phyloP scores from a whole-genome alignment of 2,797 vertebrate genomes.

The Lateolabrax maculatus region DNA sequence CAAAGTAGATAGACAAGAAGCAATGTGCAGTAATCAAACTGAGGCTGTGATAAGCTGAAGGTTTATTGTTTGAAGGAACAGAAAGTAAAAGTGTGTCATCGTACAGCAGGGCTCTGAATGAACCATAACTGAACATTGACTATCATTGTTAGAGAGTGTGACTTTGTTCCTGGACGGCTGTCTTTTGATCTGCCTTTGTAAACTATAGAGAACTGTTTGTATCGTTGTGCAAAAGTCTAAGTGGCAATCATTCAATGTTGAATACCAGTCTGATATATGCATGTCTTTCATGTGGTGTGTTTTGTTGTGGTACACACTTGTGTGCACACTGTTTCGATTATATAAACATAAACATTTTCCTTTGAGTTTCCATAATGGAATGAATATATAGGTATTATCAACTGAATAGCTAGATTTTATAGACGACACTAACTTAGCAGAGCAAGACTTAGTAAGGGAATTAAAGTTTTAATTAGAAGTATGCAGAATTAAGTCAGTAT shows the following conservation, averaged over 20 bases:
- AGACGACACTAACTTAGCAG: neutral
- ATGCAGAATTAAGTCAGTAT: neutral
- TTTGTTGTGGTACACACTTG: neutral
- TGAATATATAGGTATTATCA: neutral
- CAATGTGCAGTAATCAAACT: neutral
- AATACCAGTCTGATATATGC: neutral
- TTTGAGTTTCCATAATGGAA: neutral
- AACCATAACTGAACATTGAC: neutral
- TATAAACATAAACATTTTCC: neutral
- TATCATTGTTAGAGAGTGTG: neutral
- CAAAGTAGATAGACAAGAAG: neutral
- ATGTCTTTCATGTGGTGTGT: neutral
- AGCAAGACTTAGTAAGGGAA: neutral
- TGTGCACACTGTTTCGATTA: neutral
- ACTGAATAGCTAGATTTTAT: neutral
- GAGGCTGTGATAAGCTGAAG: neutral
- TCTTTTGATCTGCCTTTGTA: neutral
- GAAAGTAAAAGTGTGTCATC: constrained; percentile 8
- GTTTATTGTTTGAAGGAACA: neutral
- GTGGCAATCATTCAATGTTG: neutral
- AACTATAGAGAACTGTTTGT: neutral
- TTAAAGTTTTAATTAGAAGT: neutral
- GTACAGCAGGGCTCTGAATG: neutral
- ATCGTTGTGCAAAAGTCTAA: neutral
- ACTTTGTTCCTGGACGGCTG: neutral